Base-by-base conservation (phyloP, 2,113 vertebrate species). In the Callorhinus ursinus region DNA sequence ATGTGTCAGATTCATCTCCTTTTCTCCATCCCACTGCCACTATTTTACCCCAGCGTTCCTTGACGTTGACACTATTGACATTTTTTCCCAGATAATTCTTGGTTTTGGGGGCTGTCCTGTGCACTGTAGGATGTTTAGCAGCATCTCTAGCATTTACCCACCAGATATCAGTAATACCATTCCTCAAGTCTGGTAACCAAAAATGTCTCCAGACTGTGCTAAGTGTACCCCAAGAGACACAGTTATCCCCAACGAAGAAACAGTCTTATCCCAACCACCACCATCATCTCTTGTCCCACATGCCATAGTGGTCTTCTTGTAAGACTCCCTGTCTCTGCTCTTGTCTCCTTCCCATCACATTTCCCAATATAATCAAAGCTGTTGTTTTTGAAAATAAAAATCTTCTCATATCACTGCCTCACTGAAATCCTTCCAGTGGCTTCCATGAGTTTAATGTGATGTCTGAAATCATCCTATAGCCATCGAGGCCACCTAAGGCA, bases 151-250 rank as follows among this genome's bases (percentile, higher is more conserved):
- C 36, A 39, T 95, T 95, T 95, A 71, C 49, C 59, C 6, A 7
- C 57, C 81, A 90, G 61, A 61, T 79, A 51, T 39, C 36, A 97
- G n/a, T 86, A 89, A 63, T 84, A 88, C 16, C 13, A 83, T 88
- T 67, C 24, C n/a, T 36, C 3, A 80, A 74, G 6, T 92, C 31
- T 55, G 36, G 55, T n/a, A 79, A 85, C 94, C 33, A 93, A 55
- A 93, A 95, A 69, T 93, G 22, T 93, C 77, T 92, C 61, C 24
- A 84, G 26, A 83, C 61, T 84, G 92, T 92, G 61, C 81, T 63
- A 77, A n/a, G 53, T 88, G 7, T 93, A 65, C 22, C 28, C 76
- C 46, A 69, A 83, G 42, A 96, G 12, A 77, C 72, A 93, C 39
- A 92, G 8, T 80, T 26, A 61, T 69, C n/a, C 39, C 15, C 49